Evolutionary conservation across 2,888 invertebrate genomes (phyloP).

Genomic region (Chymomyza amoena): DNA sequence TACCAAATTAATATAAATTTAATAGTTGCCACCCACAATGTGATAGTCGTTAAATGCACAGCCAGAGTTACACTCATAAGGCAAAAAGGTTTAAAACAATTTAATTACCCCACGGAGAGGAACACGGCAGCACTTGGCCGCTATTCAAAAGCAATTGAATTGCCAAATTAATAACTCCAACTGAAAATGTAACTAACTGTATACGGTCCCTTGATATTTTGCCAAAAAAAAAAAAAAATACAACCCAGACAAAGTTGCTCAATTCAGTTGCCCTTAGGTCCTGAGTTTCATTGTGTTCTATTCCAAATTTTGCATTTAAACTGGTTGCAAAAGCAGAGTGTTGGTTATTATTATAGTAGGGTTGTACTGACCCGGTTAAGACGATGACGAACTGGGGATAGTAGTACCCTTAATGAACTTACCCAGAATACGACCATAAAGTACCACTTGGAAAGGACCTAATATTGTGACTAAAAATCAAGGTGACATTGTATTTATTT

Average conservation of each 20-base stretch:
- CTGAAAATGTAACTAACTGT: neutral
- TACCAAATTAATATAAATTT: slow-evolving; percentile 71
- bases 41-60: slow-evolving; percentile 55
- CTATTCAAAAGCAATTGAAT: slow-evolving; percentile 49
- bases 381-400: too few relatives aligned
- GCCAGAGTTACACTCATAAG: neutral
- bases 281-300: neutral
- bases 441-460: too few relatives aligned
- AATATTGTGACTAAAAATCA: too few relatives aligned
- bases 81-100: slow-evolving; percentile 4
- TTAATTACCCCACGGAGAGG: slow-evolving; percentile 4
- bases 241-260: neutral
- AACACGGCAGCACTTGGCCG: slow-evolving; percentile 39
- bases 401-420: too few relatives aligned
- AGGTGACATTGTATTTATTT: too few relatives aligned
- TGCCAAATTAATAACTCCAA: slow-evolving; percentile 27
- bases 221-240: neutral
- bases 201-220: neutral
- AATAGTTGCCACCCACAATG: slow-evolving; percentile 51
- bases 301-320: neutral
- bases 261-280: neutral
- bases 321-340: too few relatives aligned
- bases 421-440: too few relatives aligned
- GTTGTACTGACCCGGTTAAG: too few relatives aligned
- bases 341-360: too few relatives aligned